Evolutionary conservation across 2,113 vertebrate genomes (phyloP), one percentile per base, ranked within the genome.

Genomic region (Hystrix cristata): DNA sequence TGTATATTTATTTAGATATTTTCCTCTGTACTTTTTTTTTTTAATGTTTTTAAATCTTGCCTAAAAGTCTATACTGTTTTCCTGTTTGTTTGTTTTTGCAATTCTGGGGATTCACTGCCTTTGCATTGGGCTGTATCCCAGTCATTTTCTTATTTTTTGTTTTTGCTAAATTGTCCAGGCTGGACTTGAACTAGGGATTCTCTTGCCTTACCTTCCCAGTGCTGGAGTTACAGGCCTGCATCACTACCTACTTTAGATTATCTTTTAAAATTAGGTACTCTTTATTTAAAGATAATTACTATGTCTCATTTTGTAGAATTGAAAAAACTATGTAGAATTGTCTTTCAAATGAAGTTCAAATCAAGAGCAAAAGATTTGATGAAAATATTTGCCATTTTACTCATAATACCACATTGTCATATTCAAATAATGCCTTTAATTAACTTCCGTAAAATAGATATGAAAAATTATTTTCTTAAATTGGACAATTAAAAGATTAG

Each of bases 401-500:
- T 46, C 51, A 57, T 57, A 57, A 15, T 69, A 53, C 57, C n/a
- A 14, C 34, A 82, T 55, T 82, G 64, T 34, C n/a, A 48, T 21
- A 82, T 81, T 82, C 64, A 71, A 18, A 71, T 91, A 91, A 34
- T 48, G 19, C 9, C 51, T 34, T 80, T 81, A 91, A 57, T 18
- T 81, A 18, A 81, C 71, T 91, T 83, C 7, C 21, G 25, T 71
- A 91, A 59, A 82, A 55, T 46, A 71, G 18, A 82, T 59, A 21
- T 25, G 12, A 71, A 82, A 43, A 74, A 60, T 69, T 76, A 82
- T 59, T 71, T 82, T 57, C 25, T 59, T 91, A 90, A 43, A n/a
- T 46, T 90, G 11, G 27, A 0, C 88, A 62, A 88, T 85, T 85
- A 89, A 97, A 91, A n/a, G 79, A 48, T 34, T 87, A 38, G 31